These are phyloP conservation scores for Rhagoletis pomonella DNA, from an alignment of 1,140 invertebrate genomes.

Conservation along the genomic window DNA sequence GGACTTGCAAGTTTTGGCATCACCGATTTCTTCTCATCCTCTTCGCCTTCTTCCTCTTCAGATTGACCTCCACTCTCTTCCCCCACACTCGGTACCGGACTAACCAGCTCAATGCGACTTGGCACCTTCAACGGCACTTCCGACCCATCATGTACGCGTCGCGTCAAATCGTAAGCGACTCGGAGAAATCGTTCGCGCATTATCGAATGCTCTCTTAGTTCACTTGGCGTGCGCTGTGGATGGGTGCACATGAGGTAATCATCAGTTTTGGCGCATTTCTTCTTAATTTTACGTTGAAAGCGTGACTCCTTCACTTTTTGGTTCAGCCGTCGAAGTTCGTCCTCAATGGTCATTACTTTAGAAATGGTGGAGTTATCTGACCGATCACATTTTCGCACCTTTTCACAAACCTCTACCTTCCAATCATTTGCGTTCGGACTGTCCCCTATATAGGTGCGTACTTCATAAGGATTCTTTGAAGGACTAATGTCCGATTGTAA, in stretches of 20 bases:
- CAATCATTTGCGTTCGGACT: slow-evolving; percentile 60
- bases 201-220: slow-evolving; percentile 63
- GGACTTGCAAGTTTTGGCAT: slow-evolving; percentile 64
- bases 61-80: slow-evolving; percentile 39
- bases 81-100: slow-evolving; percentile 64
- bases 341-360: slow-evolving; percentile 69
- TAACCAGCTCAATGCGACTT: slow-evolving; percentile 63
- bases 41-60: slow-evolving; percentile 55
- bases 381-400: slow-evolving; percentile 62
- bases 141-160: slow-evolving; percentile 65
- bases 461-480: slow-evolving; percentile 69
- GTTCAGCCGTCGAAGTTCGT: slow-evolving; percentile 67
- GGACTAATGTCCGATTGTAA: slow-evolving; percentile 67
- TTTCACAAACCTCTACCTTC: slow-evolving; percentile 63
- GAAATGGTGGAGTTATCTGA: slow-evolving; percentile 64
- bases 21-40: slow-evolving; percentile 62
- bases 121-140: slow-evolving; percentile 56
- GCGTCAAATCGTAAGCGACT: slow-evolving; percentile 58
- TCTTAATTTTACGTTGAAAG: slow-evolving; percentile 61
- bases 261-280: slow-evolving; percentile 63
- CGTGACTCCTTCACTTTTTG: slow-evolving; percentile 66
- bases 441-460: slow-evolving; percentile 69
- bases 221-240: slow-evolving; percentile 63
- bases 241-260: slow-evolving; percentile 65
- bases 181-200: slow-evolving; percentile 65